Percentiles rank a stretch among this genome's conserved stretches.
Conservation (phyloP, 2,797 vertebrate species). For the Microctenopoma lineatum region DNA sequence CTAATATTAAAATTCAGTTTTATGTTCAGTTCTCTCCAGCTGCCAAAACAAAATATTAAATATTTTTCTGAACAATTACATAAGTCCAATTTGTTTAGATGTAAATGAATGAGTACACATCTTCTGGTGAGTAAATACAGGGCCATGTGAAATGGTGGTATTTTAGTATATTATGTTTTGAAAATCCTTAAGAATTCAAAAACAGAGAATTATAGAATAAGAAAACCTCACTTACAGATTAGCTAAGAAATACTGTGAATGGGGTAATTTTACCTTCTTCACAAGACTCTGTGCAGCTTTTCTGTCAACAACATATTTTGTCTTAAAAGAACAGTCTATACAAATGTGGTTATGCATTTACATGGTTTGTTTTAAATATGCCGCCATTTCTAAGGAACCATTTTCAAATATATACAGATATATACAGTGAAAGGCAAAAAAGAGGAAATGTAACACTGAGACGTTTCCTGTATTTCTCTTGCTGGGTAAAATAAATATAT, state of each 20-base stretch:
- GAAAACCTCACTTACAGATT: no score
- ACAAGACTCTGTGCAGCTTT: no score
- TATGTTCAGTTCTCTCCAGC: constrained; percentile 25
- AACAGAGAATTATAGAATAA: no score
- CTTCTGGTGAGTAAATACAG: no score
- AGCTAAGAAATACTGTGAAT: neutral
- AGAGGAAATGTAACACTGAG: constrained; percentile 27
- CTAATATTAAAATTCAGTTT: constrained; percentile 13
- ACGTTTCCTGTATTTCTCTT: constrained; percentile 58
- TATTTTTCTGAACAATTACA: constrained; percentile 21
- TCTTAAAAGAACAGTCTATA: constrained; percentile 34
- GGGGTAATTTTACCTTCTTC: neutral
- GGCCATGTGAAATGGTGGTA: no score
- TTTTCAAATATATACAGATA: constrained; percentile 29
- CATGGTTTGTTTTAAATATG: constrained; percentile 23
- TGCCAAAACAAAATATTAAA: constrained; percentile 24
- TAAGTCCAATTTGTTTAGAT: neutral
- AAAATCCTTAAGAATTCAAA: no score
- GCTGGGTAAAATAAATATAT: constrained; percentile 59
- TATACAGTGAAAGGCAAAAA: constrained; percentile 29
- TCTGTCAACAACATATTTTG: constrained; percentile 15
- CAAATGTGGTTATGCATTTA: constrained; percentile 42
- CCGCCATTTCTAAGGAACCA: constrained; percentile 27
- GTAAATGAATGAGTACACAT: no score
- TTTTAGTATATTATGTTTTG: no score